These are phyloP conservation scores for Margaritifera margaritifera DNA, from an alignment of 2,888 invertebrate genomes.

Conservation along the genomic window DNA sequence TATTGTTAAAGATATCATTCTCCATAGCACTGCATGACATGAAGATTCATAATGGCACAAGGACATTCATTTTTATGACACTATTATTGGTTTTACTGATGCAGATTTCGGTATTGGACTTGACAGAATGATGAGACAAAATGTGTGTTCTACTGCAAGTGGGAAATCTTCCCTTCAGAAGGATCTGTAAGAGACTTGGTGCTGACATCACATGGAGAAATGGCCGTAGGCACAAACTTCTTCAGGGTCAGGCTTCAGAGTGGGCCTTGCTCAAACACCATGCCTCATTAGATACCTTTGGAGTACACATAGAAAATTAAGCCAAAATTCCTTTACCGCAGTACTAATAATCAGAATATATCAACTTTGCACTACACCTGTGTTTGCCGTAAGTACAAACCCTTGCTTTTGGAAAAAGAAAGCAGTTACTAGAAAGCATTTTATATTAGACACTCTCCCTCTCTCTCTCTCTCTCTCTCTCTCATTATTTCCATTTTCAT, in stretches of 20 bases:
- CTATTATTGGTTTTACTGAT: background rate
- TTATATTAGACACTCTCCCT: too few relatives aligned
- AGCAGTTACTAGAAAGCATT: too few relatives aligned
- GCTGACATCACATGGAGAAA: conserved; percentile 94
- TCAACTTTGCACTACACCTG: background rate
- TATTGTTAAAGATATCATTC: too few relatives aligned
- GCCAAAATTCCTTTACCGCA: background rate
- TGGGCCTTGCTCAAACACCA: conserved; percentile 92
- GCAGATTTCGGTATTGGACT: background rate
- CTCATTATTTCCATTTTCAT: too few relatives aligned
- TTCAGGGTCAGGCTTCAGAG: conserved; percentile 81
- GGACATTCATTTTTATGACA: too few relatives aligned
- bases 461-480: too few relatives aligned
- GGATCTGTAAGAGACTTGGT: conserved; percentile 95
- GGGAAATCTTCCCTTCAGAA: conserved; percentile 96
- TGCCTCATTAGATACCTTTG: conserved; percentile 81
- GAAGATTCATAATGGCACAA: too few relatives aligned
- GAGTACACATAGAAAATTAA: conserved; percentile 76
- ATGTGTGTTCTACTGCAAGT: conserved; percentile 73
- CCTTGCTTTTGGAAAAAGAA: too few relatives aligned
- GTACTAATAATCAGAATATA: too few relatives aligned
- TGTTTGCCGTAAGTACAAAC: background rate
- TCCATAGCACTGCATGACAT: too few relatives aligned
- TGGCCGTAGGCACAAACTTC: conserved; percentile 77
- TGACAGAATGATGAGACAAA: background rate